phyloP scores from a whole-genome alignment of 2,888 invertebrate species.

The Cyrtodaria siliqua region DNA sequence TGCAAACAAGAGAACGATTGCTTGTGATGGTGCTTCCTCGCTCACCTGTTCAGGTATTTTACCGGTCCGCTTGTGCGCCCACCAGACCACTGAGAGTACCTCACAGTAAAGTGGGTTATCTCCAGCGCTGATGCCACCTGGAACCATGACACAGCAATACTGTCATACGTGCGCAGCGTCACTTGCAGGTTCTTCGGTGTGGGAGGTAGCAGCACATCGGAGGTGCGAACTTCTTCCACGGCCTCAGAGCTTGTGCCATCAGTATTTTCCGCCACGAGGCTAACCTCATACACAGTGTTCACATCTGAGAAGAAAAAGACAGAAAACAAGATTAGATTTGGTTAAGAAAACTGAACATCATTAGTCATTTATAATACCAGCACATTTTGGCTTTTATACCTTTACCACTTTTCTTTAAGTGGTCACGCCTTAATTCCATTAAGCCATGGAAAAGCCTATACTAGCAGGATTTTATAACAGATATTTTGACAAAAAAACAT shows the following conservation, averaged over 20 bases:
- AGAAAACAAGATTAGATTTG: not conserved
- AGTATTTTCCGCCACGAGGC: conserved; percentile 55
- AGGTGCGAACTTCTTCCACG: conserved; percentile 69
- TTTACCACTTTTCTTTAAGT: no score
- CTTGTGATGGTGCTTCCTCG: no score
- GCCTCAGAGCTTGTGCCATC: conserved; percentile 58
- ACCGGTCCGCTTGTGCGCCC: not conserved
- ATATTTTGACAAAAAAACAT: no score
- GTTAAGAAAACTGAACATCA: not conserved
- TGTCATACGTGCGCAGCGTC: conserved; percentile 39
- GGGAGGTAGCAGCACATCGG: conserved; percentile 62
- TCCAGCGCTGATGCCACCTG: conserved; percentile 40
- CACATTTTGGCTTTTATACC: not conserved
- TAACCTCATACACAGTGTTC: conserved; percentile 71
- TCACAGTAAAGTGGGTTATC: conserved; percentile 67
- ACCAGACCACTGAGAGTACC: conserved; percentile 37
- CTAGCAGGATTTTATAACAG: no score
- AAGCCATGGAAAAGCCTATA: no score
- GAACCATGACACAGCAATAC: conserved; percentile 68
- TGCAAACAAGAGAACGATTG: no score
- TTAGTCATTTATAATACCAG: not conserved
- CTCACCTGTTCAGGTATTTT: not conserved
- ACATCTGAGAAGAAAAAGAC: conserved; percentile 69
- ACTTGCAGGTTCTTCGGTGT: conserved; percentile 62
- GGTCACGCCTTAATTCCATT: no score